Evolutionary conservation across 2,888 invertebrate genomes (phyloP), one percentile per base, ranked within the genome.

Genomic region (Flexamia atlantica): DNA sequence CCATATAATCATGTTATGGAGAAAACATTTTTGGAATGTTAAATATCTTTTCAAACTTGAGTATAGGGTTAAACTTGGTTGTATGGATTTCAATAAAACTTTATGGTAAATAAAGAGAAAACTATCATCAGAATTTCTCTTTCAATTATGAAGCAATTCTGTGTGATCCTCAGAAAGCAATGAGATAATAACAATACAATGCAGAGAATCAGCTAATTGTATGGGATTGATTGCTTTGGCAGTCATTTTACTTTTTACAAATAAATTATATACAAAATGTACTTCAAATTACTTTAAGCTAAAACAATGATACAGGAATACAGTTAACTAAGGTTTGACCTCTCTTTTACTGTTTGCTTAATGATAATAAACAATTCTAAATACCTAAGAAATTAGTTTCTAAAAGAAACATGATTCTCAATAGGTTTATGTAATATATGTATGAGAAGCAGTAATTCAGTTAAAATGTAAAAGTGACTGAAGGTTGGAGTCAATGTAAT

Each of bases 231-330:
- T 23, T 64, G 28, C 28, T 64, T 25, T 64, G 28, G 28, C 30
- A 57, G 57, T 23, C 17, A 2, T 64, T 28, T 17, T 0, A 3
- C 7, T 64, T 25, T 64, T 64, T 28, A 64, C 25, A 64, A 30
- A 64, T 64, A 64, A 64, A 30, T 30, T 64, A 64, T 64, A 3
- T 64, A 64, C 64, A 64, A 28, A 57, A 25, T 17, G 64, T 25
- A 28, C 7, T 25, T 14, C 14, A 28, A 9, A 28, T 30, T 64
- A 1, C 3, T 57, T 23, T 64, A 28, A 64, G 30, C 64, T 64
- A 64, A 64, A 57, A 30, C 17, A 17, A 28, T 28, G 25, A 64
- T 64, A 64, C 14, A 57, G 23, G 20, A 57, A 53, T 30, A 64
- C 0, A 64, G 28, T 64, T 30, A 64, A 12, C 28, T 10, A 20